Conservation (phyloP, 2,888 invertebrate genomes). For the Conomelus anceps region DNA sequence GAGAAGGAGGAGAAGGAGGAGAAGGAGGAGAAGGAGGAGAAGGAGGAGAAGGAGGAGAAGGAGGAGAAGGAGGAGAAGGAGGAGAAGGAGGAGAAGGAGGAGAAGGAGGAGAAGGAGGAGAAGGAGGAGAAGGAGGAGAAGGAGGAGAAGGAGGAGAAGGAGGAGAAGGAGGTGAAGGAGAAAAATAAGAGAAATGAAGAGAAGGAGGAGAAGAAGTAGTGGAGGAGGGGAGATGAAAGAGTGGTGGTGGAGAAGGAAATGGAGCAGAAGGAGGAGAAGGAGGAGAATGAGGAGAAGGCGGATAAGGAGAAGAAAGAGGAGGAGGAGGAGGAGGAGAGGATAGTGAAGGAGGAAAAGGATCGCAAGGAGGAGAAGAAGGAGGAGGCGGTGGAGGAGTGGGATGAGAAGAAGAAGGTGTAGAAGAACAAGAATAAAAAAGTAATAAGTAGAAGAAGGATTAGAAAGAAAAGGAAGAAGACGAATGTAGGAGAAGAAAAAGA, state of each 20-base stretch:
- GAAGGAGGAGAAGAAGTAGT: background rate
- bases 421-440: background rate
- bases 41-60: background rate
- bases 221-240: too few species aligned
- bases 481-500: background rate
- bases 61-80: background rate
- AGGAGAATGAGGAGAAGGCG: too few species aligned
- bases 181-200: background rate
- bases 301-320: too few species aligned
- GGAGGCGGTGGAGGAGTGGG: too few species aligned
- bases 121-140: background rate
- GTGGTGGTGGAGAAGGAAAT: too few species aligned
- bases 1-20: background rate
- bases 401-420: too few species aligned
- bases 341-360: background rate
- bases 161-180: background rate
- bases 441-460: background rate
- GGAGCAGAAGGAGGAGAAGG: too few species aligned
- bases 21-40: background rate
- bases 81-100: background rate
- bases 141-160: background rate
- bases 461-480: background rate
- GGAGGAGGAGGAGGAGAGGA: background rate
- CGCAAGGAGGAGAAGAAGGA: too few species aligned
- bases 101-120: background rate